A percentile compares a stretch with the other conserved stretches of the same genome.
Evolutionary conservation across 2,113 vertebrate genomes (phyloP).

Genomic region (Chaenocephalus aceratus): DNA sequence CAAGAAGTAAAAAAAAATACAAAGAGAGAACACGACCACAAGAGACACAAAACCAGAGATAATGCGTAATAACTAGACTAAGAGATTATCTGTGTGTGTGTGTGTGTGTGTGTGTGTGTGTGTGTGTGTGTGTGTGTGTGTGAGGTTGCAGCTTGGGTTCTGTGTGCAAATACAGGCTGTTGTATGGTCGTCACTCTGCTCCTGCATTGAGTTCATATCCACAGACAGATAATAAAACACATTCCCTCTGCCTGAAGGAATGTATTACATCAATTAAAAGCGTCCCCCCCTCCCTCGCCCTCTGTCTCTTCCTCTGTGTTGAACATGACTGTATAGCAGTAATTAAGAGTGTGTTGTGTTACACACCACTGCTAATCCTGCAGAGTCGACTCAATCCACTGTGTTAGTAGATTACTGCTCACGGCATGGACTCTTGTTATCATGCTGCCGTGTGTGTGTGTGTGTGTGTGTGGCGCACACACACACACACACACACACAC

Average conservation of each 20-base stretch:
- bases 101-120: not conserved
- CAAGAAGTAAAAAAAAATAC: too few relatives aligned
- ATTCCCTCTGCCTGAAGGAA: slow-evolving; percentile 21
- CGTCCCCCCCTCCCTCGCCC: not conserved
- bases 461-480: too few relatives aligned
- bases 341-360: slow-evolving; percentile 75
- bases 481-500: too few relatives aligned
- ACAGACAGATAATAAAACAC: slow-evolving; percentile 27
- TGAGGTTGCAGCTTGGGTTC: not conserved
- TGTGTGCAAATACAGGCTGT: not conserved
- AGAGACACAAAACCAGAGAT: too few relatives aligned
- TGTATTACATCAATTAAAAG: slow-evolving; percentile 53
- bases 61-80: too few relatives aligned
- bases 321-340: slow-evolving; percentile 67
- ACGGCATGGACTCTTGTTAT: slow-evolving; percentile 68
- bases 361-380: slow-evolving; percentile 76
- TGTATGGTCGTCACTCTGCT: not conserved
- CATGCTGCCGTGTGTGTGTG: not conserved
- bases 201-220: not conserved
- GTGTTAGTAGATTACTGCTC: slow-evolving; percentile 73
- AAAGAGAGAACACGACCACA: too few relatives aligned
- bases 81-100: too few relatives aligned
- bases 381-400: slow-evolving; percentile 69
- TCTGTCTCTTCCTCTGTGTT: slow-evolving; percentile 41
- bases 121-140: not conserved